Conservation (phyloP, 2,888 invertebrate species). For the Chromoteleia sp. region DNA sequence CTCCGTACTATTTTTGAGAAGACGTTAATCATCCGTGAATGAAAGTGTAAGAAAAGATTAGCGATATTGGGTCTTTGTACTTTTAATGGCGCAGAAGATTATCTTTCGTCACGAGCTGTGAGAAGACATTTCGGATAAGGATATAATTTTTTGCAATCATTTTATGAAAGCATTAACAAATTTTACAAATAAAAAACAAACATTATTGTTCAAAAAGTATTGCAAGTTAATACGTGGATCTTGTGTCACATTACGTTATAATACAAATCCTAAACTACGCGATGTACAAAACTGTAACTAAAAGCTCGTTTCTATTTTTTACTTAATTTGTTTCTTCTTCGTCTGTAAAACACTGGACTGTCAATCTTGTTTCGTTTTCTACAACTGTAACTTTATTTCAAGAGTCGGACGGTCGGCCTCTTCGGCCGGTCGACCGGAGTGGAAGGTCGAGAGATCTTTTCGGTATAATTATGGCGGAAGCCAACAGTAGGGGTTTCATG, state of each 20-base stretch:
- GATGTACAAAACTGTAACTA: too few relatives aligned
- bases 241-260: too few relatives aligned
- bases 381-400: not conserved
- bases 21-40: slow-evolving; percentile 41
- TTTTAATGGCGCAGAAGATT: slow-evolving; percentile 42
- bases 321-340: too few relatives aligned
- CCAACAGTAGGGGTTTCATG: slow-evolving; percentile 11
- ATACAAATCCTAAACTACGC: too few relatives aligned
- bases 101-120: slow-evolving; percentile 20
- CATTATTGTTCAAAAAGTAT: too few relatives aligned
- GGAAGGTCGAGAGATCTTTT: slow-evolving; percentile 30
- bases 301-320: too few relatives aligned
- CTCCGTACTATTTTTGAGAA: slow-evolving; percentile 46
- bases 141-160: slow-evolving; percentile 9
- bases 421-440: slow-evolving; percentile 18
- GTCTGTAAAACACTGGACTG: not conserved
- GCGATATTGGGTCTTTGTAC: slow-evolving; percentile 50
- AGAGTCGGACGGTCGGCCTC: slow-evolving; percentile 6
- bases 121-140: slow-evolving; percentile 1
- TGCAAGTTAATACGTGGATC: too few relatives aligned
- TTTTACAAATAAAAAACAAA: too few relatives aligned
- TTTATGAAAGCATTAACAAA: not conserved
- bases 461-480: slow-evolving; percentile 15
- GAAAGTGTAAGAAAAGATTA: slow-evolving; percentile 47
- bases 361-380: not conserved